These are phyloP conservation scores for Cichladusa arquata DNA, from an alignment of 2,113 vertebrate genomes.

Conservation along the genomic window DNA sequence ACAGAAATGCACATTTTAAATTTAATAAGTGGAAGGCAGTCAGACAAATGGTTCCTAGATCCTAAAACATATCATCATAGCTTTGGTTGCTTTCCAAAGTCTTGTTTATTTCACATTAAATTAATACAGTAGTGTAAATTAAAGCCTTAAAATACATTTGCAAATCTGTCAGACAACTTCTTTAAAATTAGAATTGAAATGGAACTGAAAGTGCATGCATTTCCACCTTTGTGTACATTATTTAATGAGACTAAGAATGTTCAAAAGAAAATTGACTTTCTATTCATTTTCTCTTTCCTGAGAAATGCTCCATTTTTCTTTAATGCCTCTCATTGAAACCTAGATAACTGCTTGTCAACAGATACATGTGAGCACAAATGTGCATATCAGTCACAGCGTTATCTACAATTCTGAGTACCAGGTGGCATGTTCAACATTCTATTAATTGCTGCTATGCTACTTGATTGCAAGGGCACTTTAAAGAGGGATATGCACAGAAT, in stretches of 20 bases:
- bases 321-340: not conserved
- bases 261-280: not conserved
- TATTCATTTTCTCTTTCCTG: not conserved
- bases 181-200: not conserved
- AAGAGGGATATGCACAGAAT: not conserved
- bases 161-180: not conserved
- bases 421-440: not conserved
- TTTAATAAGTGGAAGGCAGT: not conserved
- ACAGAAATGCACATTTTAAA: not conserved
- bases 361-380: not conserved
- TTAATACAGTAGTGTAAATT: not conserved
- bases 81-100: not conserved
- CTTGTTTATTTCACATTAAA: not conserved
- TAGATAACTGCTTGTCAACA: not conserved
- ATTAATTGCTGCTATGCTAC: not conserved
- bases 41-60: not conserved
- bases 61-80: not conserved
- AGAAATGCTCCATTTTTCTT: not conserved
- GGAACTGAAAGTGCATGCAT: not conserved
- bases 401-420: not conserved
- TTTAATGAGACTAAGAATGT: not conserved
- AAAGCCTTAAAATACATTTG: not conserved
- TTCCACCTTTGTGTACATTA: not conserved
- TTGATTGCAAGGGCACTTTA: not conserved
- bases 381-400: not conserved